Base-by-base conservation (phyloP, 2,797 vertebrate species). In the Phaenicophaeus curvirostris region DNA sequence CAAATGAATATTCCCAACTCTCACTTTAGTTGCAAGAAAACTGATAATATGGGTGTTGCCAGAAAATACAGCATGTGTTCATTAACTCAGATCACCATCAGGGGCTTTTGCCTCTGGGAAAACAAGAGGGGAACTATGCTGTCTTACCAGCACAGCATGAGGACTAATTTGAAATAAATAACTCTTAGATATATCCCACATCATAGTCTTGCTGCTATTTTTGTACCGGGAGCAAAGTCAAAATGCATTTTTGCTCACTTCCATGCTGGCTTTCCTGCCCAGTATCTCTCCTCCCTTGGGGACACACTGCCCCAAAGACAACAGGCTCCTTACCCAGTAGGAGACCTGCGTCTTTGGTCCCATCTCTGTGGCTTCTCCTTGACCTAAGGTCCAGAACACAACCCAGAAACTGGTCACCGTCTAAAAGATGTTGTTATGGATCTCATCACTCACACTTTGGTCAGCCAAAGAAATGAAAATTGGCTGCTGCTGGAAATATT, bases 391-490 rank as follows among this genome's bases (percentile, higher is more conserved):
- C 46, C 15, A 2, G 15, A 42, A 16, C 62, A 54, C 54, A 84
- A 5, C 0, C 30, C 31, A 54, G 50, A 42, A 87, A 17, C 33
- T 37, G 41, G 7, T 1, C 66, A 24, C 5, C 14, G 41, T 42
- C 74, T 6, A 8, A 8, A 61, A 7, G 3, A 6, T 0, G 0
- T 0, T 35, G 15, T 27, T 20, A 21, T 14, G 33, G 30, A 13
- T 24, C 7, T 19, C 50, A 10, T 0, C 25, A 44, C 4, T 44
- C 9, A 11, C 17, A 3, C 23, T 54, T 72, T 15, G 12, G 7
- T 6, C 25, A 59, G 39, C 4, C 8, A n/a, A n/a, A n/a, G n/a
- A n/a, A n/a, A n/a, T n/a, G n/a, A n/a, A n/a, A n/a, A n/a, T n/a
- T n/a, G n/a, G n/a, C n/a, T n/a, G 5, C 23, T 14, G 61, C 55